Percentiles rank a stretch among this genome's conserved stretches.
phyloP scores from a whole-genome alignment of 1,140 invertebrate genomes.

The Cotesia typhae region DNA sequence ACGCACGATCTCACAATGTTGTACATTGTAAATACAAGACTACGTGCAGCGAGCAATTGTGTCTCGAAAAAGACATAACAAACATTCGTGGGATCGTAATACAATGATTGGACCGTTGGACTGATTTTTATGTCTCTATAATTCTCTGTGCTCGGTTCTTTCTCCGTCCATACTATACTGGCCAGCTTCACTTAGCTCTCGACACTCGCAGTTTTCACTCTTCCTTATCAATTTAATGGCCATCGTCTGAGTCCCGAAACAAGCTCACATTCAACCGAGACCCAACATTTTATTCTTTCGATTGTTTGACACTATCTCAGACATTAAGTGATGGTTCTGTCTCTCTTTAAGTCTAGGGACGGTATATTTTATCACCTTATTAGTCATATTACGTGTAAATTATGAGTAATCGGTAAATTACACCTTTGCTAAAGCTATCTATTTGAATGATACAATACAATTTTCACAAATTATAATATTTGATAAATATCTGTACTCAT shows the following conservation, averaged over 20 bases:
- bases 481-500: too few species aligned
- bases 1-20: constrained; percentile 13
- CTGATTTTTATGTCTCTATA: constrained; percentile 39
- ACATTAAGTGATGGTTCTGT: too few species aligned
- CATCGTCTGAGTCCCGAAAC: constrained; percentile 30
- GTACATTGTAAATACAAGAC: neutral
- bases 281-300: constrained; percentile 13
- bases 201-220: constrained; percentile 25
- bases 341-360: too few species aligned
- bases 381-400: too few species aligned
- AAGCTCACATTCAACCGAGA: neutral
- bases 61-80: constrained; percentile 22
- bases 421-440: too few species aligned
- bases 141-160: constrained; percentile 29
- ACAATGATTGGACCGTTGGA: constrained; percentile 33
- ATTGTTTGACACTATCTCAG: constrained; percentile 4
- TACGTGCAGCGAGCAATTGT: too few species aligned
- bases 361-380: too few species aligned
- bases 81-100: constrained; percentile 41
- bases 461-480: too few species aligned
- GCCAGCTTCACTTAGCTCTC: constrained; percentile 7
- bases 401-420: too few species aligned
- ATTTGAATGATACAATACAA: too few species aligned
- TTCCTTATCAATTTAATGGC: constrained; percentile 45
- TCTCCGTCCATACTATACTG: neutral